Evolutionary conservation across 1,140 invertebrate species (phyloP).

Genomic region (Adelges cooleyi): DNA sequence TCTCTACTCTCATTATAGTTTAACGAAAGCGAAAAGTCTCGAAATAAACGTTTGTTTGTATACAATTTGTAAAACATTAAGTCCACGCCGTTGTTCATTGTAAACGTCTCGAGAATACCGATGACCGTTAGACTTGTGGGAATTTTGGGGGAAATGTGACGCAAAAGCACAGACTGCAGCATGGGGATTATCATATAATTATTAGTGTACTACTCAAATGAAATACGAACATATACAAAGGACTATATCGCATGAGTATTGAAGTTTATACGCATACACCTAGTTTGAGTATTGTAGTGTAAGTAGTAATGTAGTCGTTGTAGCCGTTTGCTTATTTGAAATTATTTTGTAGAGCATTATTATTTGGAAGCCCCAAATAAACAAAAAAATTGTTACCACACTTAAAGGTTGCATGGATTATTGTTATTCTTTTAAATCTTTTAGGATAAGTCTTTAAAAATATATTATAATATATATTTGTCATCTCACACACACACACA

Average conservation of each 20-base stretch:
- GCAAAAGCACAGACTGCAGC: slow-evolving; percentile 35
- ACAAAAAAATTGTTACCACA: too few species aligned
- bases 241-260: slow-evolving; percentile 28
- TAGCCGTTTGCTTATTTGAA: too few species aligned
- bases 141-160: slow-evolving; percentile 30
- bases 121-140: slow-evolving; percentile 31
- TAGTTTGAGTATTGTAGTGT: too few species aligned
- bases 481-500: too few species aligned
- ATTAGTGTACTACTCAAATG: background rate
- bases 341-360: too few species aligned
- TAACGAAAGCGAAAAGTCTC: background rate
- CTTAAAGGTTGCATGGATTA: too few species aligned
- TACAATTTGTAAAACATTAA: background rate
- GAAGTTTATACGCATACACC: too few species aligned
- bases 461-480: too few species aligned
- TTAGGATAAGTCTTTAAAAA: too few species aligned
- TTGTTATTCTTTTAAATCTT: too few species aligned
- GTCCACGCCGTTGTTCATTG: background rate
- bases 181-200: slow-evolving; percentile 30
- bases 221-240: slow-evolving; percentile 23
- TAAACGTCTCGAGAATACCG: background rate
- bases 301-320: too few species aligned
- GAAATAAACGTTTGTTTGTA: slow-evolving; percentile 19
- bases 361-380: too few species aligned
- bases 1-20: background rate